These are phyloP conservation scores for Clanis bilineata DNA, from an alignment of 2,888 invertebrate genomes.

Conservation along the genomic window DNA sequence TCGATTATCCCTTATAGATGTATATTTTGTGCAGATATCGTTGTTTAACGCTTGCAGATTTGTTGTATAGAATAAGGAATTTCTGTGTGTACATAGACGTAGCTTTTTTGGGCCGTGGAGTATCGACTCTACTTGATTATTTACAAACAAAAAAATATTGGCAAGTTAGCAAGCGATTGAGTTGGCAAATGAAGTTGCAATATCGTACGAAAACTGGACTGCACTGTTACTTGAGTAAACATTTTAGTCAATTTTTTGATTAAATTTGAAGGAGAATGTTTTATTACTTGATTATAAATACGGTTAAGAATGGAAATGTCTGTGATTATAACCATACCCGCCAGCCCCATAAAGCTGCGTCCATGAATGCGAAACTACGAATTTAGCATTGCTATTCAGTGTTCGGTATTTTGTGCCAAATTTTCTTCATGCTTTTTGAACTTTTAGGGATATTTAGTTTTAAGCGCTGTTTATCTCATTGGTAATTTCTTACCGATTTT, in stretches of 20 bases:
- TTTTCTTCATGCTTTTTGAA: conserved; percentile 30
- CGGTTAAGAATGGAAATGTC: too few species aligned
- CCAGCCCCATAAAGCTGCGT: not conserved
- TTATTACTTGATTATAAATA: too few species aligned
- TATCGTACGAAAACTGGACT: too few species aligned
- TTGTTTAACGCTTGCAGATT: not conserved
- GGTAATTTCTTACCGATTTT: too few species aligned
- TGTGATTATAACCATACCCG: not conserved
- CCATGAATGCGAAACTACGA: conserved; percentile 5
- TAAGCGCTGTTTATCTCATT: not conserved
- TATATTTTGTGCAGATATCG: not conserved
- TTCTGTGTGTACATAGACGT: not conserved
- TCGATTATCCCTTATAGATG: not conserved
- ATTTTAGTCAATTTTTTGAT: too few species aligned
- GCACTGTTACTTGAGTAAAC: too few species aligned
- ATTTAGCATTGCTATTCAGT: not conserved
- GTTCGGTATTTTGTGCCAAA: conserved; percentile 32
- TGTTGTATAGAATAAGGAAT: not conserved
- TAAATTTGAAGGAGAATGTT: too few species aligned
- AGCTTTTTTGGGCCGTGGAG: not conserved
- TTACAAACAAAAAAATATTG: too few species aligned
- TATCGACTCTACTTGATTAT: too few species aligned
- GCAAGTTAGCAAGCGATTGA: too few species aligned
- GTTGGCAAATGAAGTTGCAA: too few species aligned
- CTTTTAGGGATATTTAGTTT: conserved; percentile 6